Evolutionary conservation across 2,888 invertebrate genomes (phyloP).

Genomic region (Tiliacea citrago): DNA sequence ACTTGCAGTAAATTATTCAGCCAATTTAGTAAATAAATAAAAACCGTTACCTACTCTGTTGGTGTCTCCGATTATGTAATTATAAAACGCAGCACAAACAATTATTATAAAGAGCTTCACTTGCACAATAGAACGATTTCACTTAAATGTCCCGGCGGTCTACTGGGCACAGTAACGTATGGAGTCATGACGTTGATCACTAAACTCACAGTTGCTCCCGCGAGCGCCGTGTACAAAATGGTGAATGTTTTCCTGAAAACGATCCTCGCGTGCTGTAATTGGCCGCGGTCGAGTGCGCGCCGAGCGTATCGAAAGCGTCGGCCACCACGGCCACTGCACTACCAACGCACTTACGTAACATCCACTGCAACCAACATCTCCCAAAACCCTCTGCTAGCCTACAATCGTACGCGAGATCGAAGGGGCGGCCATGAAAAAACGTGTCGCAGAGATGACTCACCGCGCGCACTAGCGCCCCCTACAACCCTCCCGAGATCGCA

Average conservation of each 20-base stretch:
- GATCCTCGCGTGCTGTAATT: constrained; percentile 86
- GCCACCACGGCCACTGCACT: constrained; percentile 84
- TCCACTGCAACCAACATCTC: constrained; percentile 84
- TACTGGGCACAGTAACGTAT: constrained; percentile 68
- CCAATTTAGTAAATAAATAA: constrained; percentile 56
- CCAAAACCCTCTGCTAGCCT: constrained; percentile 73
- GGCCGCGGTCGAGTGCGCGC: constrained; percentile 84
- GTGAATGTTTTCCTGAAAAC: constrained; percentile 89
- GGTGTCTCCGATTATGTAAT: constrained; percentile 69
- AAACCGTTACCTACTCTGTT: constrained; percentile 66
- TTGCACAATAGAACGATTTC: constrained; percentile 77
- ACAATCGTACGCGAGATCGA: constrained; percentile 80
- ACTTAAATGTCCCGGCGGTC: constrained; percentile 70
- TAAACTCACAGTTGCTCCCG: constrained; percentile 76
- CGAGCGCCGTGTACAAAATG: constrained; percentile 85
- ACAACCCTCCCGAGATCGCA: constrained; percentile 75
- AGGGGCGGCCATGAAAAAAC: constrained; percentile 88
- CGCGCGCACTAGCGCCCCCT: constrained; percentile 86
- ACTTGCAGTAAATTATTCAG: constrained; percentile 18
- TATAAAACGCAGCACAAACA: constrained; percentile 69
- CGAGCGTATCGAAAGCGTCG: constrained; percentile 82
- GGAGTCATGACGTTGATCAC: constrained; percentile 75
- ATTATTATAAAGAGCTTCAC: constrained; percentile 70
- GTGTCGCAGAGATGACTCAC: constrained; percentile 90
- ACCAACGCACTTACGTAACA: constrained; percentile 87